Conservation (phyloP, 2,113 vertebrate genomes). For the Leptosomus discolor region DNA sequence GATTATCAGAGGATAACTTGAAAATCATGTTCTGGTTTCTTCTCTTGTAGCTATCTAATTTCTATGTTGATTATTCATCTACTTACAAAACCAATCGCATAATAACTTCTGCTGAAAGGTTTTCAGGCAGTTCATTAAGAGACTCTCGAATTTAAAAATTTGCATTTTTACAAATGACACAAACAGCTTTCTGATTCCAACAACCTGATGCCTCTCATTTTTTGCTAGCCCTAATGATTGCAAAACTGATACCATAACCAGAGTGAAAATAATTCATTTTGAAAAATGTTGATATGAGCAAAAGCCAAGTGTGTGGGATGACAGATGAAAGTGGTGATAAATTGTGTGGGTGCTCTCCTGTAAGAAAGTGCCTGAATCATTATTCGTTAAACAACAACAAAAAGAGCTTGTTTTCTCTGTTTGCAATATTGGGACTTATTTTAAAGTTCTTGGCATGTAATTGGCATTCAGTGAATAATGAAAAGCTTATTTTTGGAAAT, state of each 20-base stretch:
- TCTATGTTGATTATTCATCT: not conserved
- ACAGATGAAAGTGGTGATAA: slow-evolving; percentile 64
- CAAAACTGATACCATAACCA: slow-evolving; percentile 43
- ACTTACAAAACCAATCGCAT: not conserved
- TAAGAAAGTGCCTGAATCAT: slow-evolving; percentile 57
- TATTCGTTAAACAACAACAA: slow-evolving; percentile 5
- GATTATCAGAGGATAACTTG: not conserved
- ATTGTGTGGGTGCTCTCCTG: slow-evolving; percentile 59
- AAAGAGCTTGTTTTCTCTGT: slow-evolving; percentile 19
- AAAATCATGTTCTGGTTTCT: not conserved
- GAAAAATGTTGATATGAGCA: slow-evolving; percentile 58
- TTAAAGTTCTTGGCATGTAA: slow-evolving; percentile 41
- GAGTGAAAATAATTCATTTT: slow-evolving; percentile 49
- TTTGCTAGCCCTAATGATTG: slow-evolving; percentile 1
- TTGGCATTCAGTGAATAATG: slow-evolving; percentile 26
- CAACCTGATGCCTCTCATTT: not conserved
- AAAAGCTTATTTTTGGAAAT: slow-evolving; percentile 48
- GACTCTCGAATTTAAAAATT: not conserved
- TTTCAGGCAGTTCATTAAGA: not conserved
- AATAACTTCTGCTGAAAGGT: not conserved
- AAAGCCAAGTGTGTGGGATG: slow-evolving; percentile 57
- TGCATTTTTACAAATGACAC: not conserved
- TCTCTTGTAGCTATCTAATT: not conserved
- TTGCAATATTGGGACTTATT: slow-evolving; percentile 37
- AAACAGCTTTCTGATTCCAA: not conserved